A percentile compares a stretch with the other conserved stretches of the same genome.
phyloP scores from a whole-genome alignment of 2,888 invertebrate species.

The Epinotia bilunana region DNA sequence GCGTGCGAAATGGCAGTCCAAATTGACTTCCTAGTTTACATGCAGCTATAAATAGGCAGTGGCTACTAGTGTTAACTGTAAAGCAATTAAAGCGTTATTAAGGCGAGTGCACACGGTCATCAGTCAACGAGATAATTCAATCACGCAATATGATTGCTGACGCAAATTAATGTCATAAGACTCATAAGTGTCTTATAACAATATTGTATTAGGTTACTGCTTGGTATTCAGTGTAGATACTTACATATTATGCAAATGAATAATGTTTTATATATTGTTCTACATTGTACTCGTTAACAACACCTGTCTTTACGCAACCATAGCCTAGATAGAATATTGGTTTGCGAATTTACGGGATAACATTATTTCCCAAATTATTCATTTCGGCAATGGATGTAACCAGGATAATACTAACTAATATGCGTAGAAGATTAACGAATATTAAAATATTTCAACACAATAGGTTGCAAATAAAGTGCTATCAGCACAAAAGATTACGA shows the following conservation, averaged over 20 bases:
- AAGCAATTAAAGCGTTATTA: conserved; percentile 44
- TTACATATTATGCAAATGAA: too few species aligned
- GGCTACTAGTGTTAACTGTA: conserved; percentile 31
- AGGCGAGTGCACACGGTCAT: conserved; percentile 27
- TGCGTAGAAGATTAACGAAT: neutral
- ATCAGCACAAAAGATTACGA: neutral
- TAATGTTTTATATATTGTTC: too few species aligned
- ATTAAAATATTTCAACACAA: neutral
- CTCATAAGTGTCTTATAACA: conserved; percentile 13
- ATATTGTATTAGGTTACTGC: neutral
- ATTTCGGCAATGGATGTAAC: neutral
- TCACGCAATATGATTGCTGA: conserved; percentile 34
- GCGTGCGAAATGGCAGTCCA: neutral
- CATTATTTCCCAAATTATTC: too few species aligned
- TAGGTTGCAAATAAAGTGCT: neutral
- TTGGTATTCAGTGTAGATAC: neutral
- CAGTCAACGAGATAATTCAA: conserved; percentile 41
- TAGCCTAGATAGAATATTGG: too few species aligned
- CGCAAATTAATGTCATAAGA: conserved; percentile 8
- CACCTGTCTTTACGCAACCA: too few species aligned
- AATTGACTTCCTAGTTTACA: neutral
- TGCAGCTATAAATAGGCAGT: conserved; percentile 22
- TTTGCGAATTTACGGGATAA: too few species aligned
- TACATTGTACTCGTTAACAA: too few species aligned
- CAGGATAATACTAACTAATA: neutral